These are phyloP conservation scores for Bilobella aurantiaca DNA, from an alignment of 1,140 invertebrate species.

Conservation along the genomic window DNA sequence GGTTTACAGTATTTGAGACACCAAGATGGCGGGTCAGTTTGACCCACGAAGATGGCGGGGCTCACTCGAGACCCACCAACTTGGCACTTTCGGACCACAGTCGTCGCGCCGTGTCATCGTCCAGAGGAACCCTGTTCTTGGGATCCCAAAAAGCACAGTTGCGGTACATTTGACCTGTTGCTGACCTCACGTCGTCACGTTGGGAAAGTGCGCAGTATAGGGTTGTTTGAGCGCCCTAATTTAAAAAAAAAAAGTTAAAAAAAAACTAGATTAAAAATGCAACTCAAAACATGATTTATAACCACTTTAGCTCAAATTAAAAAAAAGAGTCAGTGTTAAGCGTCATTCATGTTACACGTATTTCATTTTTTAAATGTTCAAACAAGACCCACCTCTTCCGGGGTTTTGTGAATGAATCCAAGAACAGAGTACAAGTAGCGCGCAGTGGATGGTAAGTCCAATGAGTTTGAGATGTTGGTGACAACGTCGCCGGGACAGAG, in stretches of 20 bases:
- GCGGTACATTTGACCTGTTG: conserved; percentile 25
- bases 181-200: not conserved
- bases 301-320: no score
- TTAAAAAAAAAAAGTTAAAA: no score
- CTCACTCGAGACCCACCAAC: not conserved
- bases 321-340: no score
- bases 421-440: not conserved
- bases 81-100: not conserved
- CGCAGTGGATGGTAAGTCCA: not conserved
- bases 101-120: not conserved
- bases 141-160: conserved; percentile 21
- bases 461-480: conserved; percentile 6
- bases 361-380: no score
- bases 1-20: no score
- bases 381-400: conserved; percentile 14
- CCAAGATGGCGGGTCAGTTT: no score
- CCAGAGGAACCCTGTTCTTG: not conserved
- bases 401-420: conserved; percentile 10
- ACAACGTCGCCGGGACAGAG: conserved; percentile 18
- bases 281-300: no score
- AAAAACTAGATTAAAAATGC: no score
- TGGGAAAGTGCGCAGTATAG: conserved; percentile 27
- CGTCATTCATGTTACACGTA: no score
- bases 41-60: no score
- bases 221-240: conserved; percentile 25